A percentile compares a stretch with the other conserved stretches of the same genome.
These are phyloP conservation scores for Huso huso DNA, from an alignment of 2,797 vertebrate species.

Conservation along the genomic window DNA sequence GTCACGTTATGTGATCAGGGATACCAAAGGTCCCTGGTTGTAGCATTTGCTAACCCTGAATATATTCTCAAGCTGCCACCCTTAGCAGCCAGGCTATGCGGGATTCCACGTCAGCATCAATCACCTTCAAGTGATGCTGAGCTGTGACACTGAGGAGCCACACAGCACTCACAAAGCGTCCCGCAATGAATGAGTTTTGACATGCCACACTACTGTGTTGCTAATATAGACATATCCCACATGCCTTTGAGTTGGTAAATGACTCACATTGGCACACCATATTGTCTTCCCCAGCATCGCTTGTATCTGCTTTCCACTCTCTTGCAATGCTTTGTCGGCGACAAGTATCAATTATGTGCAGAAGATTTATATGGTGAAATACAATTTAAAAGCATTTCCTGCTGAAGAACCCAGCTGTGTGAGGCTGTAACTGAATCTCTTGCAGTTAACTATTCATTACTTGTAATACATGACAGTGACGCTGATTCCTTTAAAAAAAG, in stretches of 20 bases:
- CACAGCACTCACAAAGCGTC: conserved; percentile 42
- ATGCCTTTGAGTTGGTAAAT: conserved; percentile 47
- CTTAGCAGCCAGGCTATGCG: conserved; percentile 43
- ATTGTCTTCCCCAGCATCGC: conserved; percentile 42
- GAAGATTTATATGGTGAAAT: conserved; percentile 56
- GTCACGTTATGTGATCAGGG: conserved; percentile 37
- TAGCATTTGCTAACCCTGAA: conserved; percentile 38
- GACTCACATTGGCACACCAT: conserved; percentile 43
- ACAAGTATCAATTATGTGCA: conserved; percentile 67
- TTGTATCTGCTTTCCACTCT: conserved; percentile 51
- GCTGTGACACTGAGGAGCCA: conserved; percentile 52
- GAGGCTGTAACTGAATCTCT: conserved; percentile 70
- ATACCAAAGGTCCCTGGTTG: conserved; percentile 26
- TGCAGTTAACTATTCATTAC: conserved; percentile 55
- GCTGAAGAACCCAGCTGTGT: conserved; percentile 58
- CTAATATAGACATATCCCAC: conserved; percentile 35
- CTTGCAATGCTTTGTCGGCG: conserved; percentile 54
- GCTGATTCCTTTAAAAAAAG: no score
- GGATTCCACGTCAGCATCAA: conserved; percentile 61
- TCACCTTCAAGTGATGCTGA: conserved; percentile 60
- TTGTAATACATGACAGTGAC: conserved; percentile 7
- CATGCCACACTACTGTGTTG: conserved; percentile 45
- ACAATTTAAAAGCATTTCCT: conserved; percentile 69
- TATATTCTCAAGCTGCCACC: conserved; percentile 47
- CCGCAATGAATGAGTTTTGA: conserved; percentile 63